Base-by-base conservation (phyloP, 1,140 invertebrate species). In the Brevipalpus yothersi region DNA sequence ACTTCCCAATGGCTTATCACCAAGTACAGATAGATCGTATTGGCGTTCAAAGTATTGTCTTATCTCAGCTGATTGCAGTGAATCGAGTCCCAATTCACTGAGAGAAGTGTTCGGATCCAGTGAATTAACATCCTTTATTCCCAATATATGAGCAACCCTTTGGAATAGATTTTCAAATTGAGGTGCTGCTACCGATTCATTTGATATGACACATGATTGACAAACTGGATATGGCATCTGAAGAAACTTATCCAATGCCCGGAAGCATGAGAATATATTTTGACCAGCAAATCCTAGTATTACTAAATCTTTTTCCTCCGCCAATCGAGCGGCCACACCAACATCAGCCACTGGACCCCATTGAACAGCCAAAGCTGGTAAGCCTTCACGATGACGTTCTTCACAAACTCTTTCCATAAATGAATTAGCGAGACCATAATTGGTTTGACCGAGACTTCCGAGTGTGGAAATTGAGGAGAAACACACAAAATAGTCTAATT, bases 311-410 rank as follows among this genome's bases (percentile, higher is more conserved):
- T 80, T 84, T 13, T 92, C 86, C 68, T 89, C 88, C 49, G 82
- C 79, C 23, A 82, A 83, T 77, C 92, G 81, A 40, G 78, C 83
- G 62, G 92, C 86, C 23, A 95, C 73, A 61, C 92, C 92, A 21
- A 95, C 92, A 71, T 97, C 91, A 63, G 88, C 91, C 66, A 97
- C 86, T 51, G 89, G 89, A 63, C 92, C 92, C 90, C 91, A 96
- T 71, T 96, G 91, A 63, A 97, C 86, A 23, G 90, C 87, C 19
- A 91, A 66, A 59, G 71, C 76, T 66, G 83, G 83, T 42, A 90
- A 68, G 10, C 76, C 86, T 66, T 80, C 79, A 12, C 75, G 74
- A 67, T 83, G 81, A 60, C 93, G 77, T 57, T 80, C 76, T 73
- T 97, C 92, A 66, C 84, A 82, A 47, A 96, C 81, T 58, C 91